Base-by-base conservation (phyloP, 1,140 invertebrate genomes). In the Muscidifurax raptorellus region DNA sequence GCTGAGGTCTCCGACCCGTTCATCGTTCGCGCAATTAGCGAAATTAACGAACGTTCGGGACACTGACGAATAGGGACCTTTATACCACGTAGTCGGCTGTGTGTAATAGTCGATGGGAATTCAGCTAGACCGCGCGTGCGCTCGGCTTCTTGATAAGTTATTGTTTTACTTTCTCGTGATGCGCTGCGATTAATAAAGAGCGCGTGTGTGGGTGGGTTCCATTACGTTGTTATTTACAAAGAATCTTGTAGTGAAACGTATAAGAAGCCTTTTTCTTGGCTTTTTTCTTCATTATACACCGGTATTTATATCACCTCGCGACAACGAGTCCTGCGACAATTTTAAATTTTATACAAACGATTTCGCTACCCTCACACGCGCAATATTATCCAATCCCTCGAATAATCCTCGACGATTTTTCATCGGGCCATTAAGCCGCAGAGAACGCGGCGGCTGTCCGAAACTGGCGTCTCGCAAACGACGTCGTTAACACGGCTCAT, bases 1-100 rank as follows among this genome's bases (percentile, higher is more conserved):
- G 44, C 44, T 13, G 44, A 47, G 44, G 44, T 47, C 44, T 4
- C 5, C 13, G 44, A 47, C 32, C 47, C 64, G 47, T 74, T 85
- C 83, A 77, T 86, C 81, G 66, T 81, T 85, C 80, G 85, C 66
- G 81, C 87, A 86, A 86, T 88, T 88, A 88, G 87, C 64, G 80
- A 86, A 88, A 85, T 86, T 88, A 88, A 88, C 84, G 86, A 67
- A 84, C 64, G 5, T 4, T n/a, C 52, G 84, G 71, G 87, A 86
- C 86, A 86, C 75, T 88, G 86, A 88, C 85, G 83, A 88, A 88
- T 88, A 85, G 74, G 69, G 69, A 69, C 25, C n/a, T 28, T 30
- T 59, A 22, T 22, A 7, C 44, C 44, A n/a, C n/a, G n/a, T 85
- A 76, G 44, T 75, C 75, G 36, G 28, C 79, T 52, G 27, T 86